Conservation (phyloP, 2,888 invertebrate genomes). For the Meiosimyza decipiens region DNA sequence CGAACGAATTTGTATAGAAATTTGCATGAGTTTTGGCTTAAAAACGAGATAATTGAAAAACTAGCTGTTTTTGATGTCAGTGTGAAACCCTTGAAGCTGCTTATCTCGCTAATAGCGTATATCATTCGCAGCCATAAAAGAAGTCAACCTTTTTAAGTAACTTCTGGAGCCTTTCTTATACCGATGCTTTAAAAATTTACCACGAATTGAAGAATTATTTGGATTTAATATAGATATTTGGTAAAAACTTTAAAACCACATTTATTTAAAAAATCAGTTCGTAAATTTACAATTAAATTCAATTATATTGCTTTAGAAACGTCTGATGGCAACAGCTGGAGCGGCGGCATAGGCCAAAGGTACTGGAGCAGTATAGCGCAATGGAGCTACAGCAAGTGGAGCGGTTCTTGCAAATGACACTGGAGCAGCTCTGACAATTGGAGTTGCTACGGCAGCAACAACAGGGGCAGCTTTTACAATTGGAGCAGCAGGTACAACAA, state of each 20-base stretch:
- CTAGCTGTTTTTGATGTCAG: no score
- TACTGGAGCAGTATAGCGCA: constrained; percentile 8
- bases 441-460: constrained; percentile 40
- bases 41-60: no score
- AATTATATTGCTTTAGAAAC: constrained; percentile 46
- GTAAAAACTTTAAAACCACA: constrained; percentile 46
- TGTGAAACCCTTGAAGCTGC: no score
- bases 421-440: constrained; percentile 42
- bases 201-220: no score
- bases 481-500: constrained; percentile 48
- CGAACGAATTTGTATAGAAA: no score
- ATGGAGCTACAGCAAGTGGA: constrained; percentile 43
- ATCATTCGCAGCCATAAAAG: no score
- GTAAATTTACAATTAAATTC: neutral
- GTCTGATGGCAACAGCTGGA: constrained; percentile 51
- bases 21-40: no score
- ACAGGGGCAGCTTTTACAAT: constrained; percentile 47
- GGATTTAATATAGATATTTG: no score
- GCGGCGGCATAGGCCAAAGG: constrained; percentile 49
- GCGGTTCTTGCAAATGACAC: constrained; percentile 43
- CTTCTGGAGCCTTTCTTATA: no score
- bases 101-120: no score
- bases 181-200: no score
- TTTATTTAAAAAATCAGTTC: constrained; percentile 44
- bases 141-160: no score